These are phyloP conservation scores for Enteromius trimaculatus DNA, from an alignment of 2,797 vertebrate genomes.

Conservation along the genomic window DNA sequence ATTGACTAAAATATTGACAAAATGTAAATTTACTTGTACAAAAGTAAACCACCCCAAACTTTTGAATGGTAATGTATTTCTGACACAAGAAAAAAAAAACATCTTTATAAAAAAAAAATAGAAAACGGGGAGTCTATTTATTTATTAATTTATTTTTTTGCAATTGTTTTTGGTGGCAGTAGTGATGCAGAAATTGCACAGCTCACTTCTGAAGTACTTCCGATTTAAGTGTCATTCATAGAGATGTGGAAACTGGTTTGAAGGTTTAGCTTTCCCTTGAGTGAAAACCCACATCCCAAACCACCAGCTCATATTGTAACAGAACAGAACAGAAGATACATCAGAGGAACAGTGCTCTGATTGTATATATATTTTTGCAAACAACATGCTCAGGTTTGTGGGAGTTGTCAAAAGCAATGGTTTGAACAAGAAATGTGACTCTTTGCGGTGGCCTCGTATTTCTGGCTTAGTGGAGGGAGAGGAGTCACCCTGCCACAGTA, in stretches of 20 bases:
- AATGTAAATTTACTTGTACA: not conserved
- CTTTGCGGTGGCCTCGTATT: conserved; percentile 25
- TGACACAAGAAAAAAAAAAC: conserved; percentile 9
- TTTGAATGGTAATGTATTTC: not conserved
- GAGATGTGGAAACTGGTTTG: not conserved
- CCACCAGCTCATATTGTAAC: conserved; percentile 19
- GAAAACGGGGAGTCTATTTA: not conserved
- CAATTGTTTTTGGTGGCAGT: not conserved
- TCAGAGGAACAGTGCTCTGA: not conserved
- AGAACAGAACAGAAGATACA: not conserved
- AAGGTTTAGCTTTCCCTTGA: not conserved
- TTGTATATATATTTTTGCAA: conserved; percentile 2
- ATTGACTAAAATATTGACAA: not conserved
- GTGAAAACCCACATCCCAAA: conserved; percentile 24
- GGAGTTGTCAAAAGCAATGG: not conserved
- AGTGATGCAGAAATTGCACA: not conserved
- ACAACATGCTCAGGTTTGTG: conserved; percentile 24
- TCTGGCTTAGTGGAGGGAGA: not conserved
- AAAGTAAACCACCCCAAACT: not conserved
- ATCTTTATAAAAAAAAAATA: not conserved
- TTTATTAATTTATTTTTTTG: not conserved
- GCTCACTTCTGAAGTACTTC: not conserved
- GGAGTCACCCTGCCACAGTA: not conserved
- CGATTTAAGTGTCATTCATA: not conserved
- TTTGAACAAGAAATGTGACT: conserved; percentile 29